Evolutionary conservation across 2,797 vertebrate genomes (phyloP).

Genomic region (Pempheris klunzingeri): DNA sequence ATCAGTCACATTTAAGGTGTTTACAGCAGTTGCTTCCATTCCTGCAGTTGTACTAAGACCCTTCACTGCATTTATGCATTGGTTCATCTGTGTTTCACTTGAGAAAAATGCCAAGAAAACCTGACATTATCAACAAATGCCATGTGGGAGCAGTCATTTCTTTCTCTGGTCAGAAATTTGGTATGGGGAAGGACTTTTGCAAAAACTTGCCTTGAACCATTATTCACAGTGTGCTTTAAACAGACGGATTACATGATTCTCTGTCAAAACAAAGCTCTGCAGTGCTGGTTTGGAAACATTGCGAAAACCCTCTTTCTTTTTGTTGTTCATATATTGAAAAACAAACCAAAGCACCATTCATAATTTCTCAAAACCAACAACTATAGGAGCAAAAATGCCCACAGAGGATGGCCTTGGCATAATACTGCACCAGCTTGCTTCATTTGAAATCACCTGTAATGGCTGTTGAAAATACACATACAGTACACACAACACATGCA

Average conservation of each 20-base stretch:
- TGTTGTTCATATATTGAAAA: conserved; percentile 26
- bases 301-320: conserved; percentile 36
- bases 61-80: background rate
- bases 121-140: conserved; percentile 60
- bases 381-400: conserved; percentile 19
- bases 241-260: conserved; percentile 52
- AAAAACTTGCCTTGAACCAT: conserved; percentile 52
- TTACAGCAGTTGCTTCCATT: background rate
- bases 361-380: conserved; percentile 11
- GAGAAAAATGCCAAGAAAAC: conserved; percentile 1
- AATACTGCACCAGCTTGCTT: conserved; percentile 31
- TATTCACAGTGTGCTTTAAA: conserved; percentile 46
- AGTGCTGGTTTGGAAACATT: conserved; percentile 31
- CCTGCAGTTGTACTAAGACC: background rate
- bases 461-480: conserved; percentile 41
- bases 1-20: conserved; percentile 20
- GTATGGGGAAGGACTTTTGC: conserved; percentile 34
- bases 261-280: conserved; percentile 45
- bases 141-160: conserved; percentile 38
- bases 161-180: conserved; percentile 42
- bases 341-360: conserved; percentile 29
- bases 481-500: conserved; percentile 27
- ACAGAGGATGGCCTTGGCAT: conserved; percentile 39
- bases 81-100: conserved; percentile 5
- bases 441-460: conserved; percentile 24